These are phyloP conservation scores for Epsilonema sp. DNA, from an alignment of 2,888 invertebrate species.

Conservation along the genomic window DNA sequence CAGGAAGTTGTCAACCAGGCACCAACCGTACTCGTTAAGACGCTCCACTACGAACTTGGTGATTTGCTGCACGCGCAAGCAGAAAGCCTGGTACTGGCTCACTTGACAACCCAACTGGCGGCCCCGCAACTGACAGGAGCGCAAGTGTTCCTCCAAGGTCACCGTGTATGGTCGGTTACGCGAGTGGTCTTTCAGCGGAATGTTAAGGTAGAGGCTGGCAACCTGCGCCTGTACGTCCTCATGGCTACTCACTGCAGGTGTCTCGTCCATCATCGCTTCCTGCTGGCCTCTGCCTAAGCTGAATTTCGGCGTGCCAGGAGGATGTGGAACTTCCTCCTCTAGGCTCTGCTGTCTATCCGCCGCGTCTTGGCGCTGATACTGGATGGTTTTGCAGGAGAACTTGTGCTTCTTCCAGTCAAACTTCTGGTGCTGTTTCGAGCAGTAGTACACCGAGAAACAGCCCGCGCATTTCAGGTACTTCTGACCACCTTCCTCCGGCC, in stretches of 20 bases:
- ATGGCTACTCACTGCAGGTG: too few relatives aligned
- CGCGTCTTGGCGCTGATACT: too few relatives aligned
- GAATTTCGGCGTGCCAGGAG: too few relatives aligned
- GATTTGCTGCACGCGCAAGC: background rate
- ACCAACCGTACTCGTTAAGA: slow-evolving; percentile 25
- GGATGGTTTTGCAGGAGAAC: slow-evolving; percentile 13
- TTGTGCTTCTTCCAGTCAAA: slow-evolving; percentile 19
- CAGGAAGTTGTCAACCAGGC: slow-evolving; percentile 24
- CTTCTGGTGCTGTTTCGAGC: slow-evolving; percentile 11
- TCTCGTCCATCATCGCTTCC: too few relatives aligned
- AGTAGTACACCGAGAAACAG: slow-evolving; percentile 2
- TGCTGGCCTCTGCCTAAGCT: too few relatives aligned
- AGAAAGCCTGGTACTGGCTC: background rate
- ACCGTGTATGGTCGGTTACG: background rate
- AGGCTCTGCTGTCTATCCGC: too few relatives aligned
- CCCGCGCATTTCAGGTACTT: slow-evolving; percentile 3
- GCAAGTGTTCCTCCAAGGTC: background rate
- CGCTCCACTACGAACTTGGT: slow-evolving; percentile 5
- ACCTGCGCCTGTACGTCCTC: background rate
- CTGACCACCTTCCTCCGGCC: too few relatives aligned
- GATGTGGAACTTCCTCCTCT: too few relatives aligned
- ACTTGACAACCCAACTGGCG: background rate
- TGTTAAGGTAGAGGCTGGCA: background rate
- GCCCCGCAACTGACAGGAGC: background rate
- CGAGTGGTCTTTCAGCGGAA: background rate